phyloP scores from a whole-genome alignment of 1,140 invertebrate genomes.

The Batillaria attramentaria region DNA sequence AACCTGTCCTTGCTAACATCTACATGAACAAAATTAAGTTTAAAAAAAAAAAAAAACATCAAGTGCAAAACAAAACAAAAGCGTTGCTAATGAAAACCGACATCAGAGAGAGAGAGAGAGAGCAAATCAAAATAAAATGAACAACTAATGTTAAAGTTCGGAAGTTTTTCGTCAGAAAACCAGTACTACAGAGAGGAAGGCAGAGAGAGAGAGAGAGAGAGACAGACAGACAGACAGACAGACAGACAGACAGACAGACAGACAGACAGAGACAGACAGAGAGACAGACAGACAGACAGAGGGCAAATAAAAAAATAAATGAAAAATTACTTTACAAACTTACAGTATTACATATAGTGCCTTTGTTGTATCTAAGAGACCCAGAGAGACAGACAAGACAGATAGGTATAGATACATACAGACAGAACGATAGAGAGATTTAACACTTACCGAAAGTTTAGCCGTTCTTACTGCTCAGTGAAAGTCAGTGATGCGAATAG shows the following conservation, averaged over 20 bases:
- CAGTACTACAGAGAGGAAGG: too few species aligned
- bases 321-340: neutral
- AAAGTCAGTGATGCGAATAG: too few species aligned
- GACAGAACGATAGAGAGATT: neutral
- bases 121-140: neutral
- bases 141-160: too few species aligned
- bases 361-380: neutral
- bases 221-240: neutral
- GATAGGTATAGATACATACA: neutral
- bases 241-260: neutral
- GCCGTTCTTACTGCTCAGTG: neutral
- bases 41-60: neutral
- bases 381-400: neutral
- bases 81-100: too few species aligned
- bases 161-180: too few species aligned
- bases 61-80: too few species aligned
- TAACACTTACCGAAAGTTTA: neutral
- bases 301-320: neutral
- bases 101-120: neutral
- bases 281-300: neutral
- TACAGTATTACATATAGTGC: neutral
- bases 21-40: too few species aligned
- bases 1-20: too few species aligned
- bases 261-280: neutral
- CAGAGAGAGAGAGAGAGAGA: conserved; percentile 1